Evolutionary conservation across 2,797 vertebrate genomes (phyloP), one percentile per base, ranked within the genome.

Genomic region (Paramormyrops hopkinsi): DNA sequence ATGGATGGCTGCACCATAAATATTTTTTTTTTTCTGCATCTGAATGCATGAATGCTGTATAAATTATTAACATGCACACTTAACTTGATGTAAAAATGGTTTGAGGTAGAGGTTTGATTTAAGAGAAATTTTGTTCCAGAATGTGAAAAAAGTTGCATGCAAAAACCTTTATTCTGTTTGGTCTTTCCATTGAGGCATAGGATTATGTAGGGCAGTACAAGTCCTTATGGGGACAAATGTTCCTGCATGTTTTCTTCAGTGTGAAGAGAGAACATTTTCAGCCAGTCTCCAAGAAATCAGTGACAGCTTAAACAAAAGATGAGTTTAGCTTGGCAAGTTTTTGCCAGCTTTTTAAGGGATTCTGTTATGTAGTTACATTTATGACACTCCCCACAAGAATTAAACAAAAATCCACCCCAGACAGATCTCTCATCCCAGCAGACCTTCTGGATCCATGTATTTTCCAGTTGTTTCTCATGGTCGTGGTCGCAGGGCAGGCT

Each of bases 191-290:
- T n/a, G 44, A 22, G 87, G 69, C 48, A 7, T 1, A 8, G 25
- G 44, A 1, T 88, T 29, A 79, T 88, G 46, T 56, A 54, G 65
- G 22, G 9, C 6, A 62, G 53, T 4, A 41, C 19, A 87, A 37
- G 33, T 22, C 37, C 86, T 79, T 41, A 82, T n/a, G 44, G 14
- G 46, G 46, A 73, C 65, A 46, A n/a, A 37, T 41, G 8, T 41
- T 87, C 29, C 37, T 44, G n/a, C 50, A 88, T 22, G 33, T 88
- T 88, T 82, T 73, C 69, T 73, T 82, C 69, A 82, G 7, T 59
- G 56, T 59, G 56, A 22, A 59, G 56, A 22, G 19, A 56, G 54
- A 56, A 56, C 54, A 22, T 25, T 73, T 14, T 53, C 14, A n/a
- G 4, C 11, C n/a, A 17, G 19, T 69, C 33, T 65, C 11, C 25